Base-by-base conservation (phyloP, 2,888 invertebrate species). In the Liodrosophila aerea region DNA sequence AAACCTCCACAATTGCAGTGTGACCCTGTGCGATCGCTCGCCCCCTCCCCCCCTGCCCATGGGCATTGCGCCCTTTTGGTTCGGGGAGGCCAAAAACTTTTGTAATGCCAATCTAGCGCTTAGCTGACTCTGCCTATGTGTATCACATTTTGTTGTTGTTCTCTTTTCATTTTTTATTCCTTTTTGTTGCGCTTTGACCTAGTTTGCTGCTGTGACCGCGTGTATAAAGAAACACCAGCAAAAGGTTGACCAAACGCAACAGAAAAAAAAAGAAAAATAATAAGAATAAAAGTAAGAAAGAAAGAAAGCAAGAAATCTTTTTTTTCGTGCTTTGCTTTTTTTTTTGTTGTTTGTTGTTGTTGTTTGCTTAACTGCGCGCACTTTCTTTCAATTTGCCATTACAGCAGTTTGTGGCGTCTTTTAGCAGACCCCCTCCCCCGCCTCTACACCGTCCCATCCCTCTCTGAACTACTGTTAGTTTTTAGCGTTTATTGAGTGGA, bases 31-130 rank as follows among this genome's bases (percentile, higher is more conserved):
- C 22, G 22, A 22, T 22, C 22, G 22, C 13, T 7, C 2, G 33
- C n/a, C n/a, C 27, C 33, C 30, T 44, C 15, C 44, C 7, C 13
- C 7, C 30, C 11, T 49, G 60, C 56, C 61, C 8, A 31, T 46
- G 30, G 16, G 12, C 7, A 49, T 22, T 39, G 12, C 57, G 34
- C 33, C 5, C 47, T 41, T 44, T 15, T 51, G 57, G 68, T 46
- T 34, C 40, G 45, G 49, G 51, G 56, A 29, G 44, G 15, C 47
- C 40, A 64, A 73, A 49, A 64, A 74, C 59, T 82, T 81, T 80
- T 77, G 62, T 75, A 75, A 70, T 70, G 76, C 82, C 82, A 76
- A 78, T 73, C 78, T 82, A 54, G 60, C 76, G 73, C 72, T 76
- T 76, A 81, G 76, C 65, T 64, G 62, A 45, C 40, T 33, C 47